These are phyloP conservation scores for Clarias gariepinus DNA, from an alignment of 2,113 vertebrate genomes.

Conservation along the genomic window DNA sequence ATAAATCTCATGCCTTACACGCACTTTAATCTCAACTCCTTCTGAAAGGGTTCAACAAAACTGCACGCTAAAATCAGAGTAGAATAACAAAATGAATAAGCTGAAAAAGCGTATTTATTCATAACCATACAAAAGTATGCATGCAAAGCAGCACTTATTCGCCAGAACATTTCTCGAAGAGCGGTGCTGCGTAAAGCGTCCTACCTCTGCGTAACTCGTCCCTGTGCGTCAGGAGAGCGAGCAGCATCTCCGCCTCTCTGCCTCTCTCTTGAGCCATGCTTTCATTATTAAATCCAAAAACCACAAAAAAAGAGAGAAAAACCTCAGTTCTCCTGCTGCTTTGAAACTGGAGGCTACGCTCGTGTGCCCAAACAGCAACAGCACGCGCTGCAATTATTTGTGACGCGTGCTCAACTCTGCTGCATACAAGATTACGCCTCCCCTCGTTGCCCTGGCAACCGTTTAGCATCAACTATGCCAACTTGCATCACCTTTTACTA, in stretches of 20 bases:
- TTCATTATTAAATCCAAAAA: slow-evolving; percentile 21
- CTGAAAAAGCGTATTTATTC: no score
- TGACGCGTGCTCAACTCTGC: slow-evolving; percentile 50
- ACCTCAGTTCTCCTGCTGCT: not conserved
- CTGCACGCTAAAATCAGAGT: not conserved
- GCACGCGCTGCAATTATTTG: not conserved
- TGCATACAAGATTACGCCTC: slow-evolving; percentile 58
- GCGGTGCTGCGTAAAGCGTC: not conserved
- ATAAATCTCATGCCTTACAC: not conserved
- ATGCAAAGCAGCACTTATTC: not conserved
- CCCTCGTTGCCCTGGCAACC: slow-evolving; percentile 68
- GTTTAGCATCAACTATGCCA: not conserved
- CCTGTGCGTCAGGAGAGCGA: slow-evolving; percentile 77
- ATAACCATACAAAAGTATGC: not conserved
- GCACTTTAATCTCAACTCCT: not conserved
- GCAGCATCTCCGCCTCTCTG: slow-evolving; percentile 70
- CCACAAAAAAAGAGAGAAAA: not conserved
- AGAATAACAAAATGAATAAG: no score
- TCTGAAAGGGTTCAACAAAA: not conserved
- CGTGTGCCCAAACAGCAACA: not conserved
- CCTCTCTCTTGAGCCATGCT: slow-evolving; percentile 67
- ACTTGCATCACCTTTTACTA: slow-evolving; percentile 61
- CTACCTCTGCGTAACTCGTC: slow-evolving; percentile 80
- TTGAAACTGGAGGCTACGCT: not conserved
- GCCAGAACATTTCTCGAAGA: not conserved